Evolutionary conservation across 2,113 vertebrate species (phyloP), one percentile per base, ranked within the genome.

Genomic region (Anhinga rufa): DNA sequence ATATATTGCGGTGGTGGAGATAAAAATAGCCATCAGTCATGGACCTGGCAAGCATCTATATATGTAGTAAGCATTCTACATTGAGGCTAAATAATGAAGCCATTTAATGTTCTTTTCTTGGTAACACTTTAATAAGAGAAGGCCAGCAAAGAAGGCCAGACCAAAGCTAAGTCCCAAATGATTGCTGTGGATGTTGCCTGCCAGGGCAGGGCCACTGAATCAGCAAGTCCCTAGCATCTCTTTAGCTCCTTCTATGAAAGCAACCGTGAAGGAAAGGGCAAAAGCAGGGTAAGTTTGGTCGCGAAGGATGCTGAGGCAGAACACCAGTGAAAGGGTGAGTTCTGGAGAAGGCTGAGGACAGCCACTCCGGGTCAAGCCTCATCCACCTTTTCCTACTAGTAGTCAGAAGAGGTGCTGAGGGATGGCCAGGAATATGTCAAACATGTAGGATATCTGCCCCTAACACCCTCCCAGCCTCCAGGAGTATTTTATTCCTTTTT

Each of bases 71-170:
- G 49, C 69, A 26, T 77, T 88, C 49, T 38, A 4, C 25, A 4
- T 5, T 75, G 74, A 66, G 69, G 40, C 34, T 92, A 60, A 82
- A 62, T 55, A 87, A 62, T 29, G 24, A 87, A 82, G 36, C 49
- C n/a, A 28, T 80, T 92, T 64, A 86, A 80, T 82, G 69, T 29
- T 77, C 48, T 68, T 91, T 87, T 95, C 86, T 91, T 38, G 21
- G 75, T 91, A 40, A 48, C 44, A n/a, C 28, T 62, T 89, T 78
- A 36, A 69, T 48, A 79, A 2, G 10, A 69, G 83, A 91, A 66
- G 44, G 20, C 38, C 5, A 10, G 52, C 74, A 68, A 32, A 66
- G 65, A 32, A 66, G 65, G 46, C n/a, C 79, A 86, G 66, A 83
- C 40, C 86, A 83, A 71, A 92, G 64, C 77, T 29, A 6, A 62